Evolutionary conservation across 92 coral and sea anemone genomes (phyloP).

Genomic region (Scolanthus callimorphus): DNA sequence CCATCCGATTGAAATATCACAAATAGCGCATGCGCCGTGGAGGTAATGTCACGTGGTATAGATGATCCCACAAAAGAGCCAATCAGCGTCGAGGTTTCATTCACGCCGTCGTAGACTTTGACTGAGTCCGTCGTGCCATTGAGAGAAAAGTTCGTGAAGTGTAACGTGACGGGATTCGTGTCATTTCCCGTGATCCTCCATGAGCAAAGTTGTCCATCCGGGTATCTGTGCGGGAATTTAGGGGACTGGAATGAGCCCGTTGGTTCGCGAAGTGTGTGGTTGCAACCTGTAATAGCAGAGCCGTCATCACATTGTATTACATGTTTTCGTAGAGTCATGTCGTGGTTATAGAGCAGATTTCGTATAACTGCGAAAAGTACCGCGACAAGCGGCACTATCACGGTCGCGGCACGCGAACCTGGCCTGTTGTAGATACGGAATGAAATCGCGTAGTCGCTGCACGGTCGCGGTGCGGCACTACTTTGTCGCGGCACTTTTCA

Average conservation of each 20-base stretch:
- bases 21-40: constrained; percentile 41
- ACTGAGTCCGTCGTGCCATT: constrained; percentile 13
- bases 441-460: too few relatives aligned
- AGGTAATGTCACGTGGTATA: constrained; percentile 22
- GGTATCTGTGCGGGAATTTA: constrained; percentile 24
- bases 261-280: constrained; percentile 22
- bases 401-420: too few relatives aligned
- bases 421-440: too few relatives aligned
- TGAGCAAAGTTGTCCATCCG: constrained; percentile 49
- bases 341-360: too few relatives aligned
- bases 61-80: constrained; percentile 30
- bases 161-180: constrained; percentile 9
- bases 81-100: constrained; percentile 26
- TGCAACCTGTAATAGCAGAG: constrained; percentile 32
- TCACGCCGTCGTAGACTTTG: constrained; percentile 29
- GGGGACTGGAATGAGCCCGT: constrained; percentile 43
- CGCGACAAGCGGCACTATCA: too few relatives aligned
- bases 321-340: too few relatives aligned
- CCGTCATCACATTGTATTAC: too few relatives aligned
- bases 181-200: constrained; percentile 41
- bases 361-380: too few relatives aligned
- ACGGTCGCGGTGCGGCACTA: too few relatives aligned
- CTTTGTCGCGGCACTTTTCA: too few relatives aligned
- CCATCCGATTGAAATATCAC: constrained; percentile 34
- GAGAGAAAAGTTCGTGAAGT: constrained; percentile 23